phyloP scores from a whole-genome alignment of 2,888 invertebrate genomes.

The Drosophila silvestris region DNA sequence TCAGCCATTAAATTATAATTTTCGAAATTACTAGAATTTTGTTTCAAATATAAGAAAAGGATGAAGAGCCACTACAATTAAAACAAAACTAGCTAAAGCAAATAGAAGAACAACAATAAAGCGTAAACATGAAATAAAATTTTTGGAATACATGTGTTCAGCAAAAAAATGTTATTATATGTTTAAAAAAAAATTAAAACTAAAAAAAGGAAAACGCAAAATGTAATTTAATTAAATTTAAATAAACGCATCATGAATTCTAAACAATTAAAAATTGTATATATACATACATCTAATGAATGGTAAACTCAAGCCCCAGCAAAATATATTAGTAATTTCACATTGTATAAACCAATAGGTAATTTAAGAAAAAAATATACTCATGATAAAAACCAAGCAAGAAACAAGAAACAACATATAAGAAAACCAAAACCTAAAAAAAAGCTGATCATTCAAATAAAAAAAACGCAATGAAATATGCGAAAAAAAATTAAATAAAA shows the following conservation, averaged over 20 bases:
- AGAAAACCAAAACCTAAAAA: conserved; percentile 18
- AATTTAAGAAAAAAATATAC: conserved; percentile 31
- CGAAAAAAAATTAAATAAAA: conserved; percentile 38
- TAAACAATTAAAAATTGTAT: conserved; percentile 61
- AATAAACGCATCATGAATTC: conserved; percentile 56
- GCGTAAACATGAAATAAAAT: conserved; percentile 41
- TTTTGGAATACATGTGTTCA: conserved; percentile 78
- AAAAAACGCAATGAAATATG: conserved; percentile 41
- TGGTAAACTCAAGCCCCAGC: conserved; percentile 28
- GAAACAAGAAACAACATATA: conserved; percentile 10
- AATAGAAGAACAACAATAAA: conserved; percentile 42
- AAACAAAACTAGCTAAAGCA: conserved; percentile 24
- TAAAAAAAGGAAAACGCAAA: conserved; percentile 36
- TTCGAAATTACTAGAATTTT: conserved; percentile 23
- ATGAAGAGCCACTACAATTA: conserved; percentile 35
- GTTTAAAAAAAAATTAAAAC: conserved; percentile 60
- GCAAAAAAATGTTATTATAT: conserved; percentile 75
- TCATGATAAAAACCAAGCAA: conserved; percentile 35
- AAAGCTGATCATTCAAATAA: conserved; percentile 38
- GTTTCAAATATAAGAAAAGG: conserved; percentile 27
- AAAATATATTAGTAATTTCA: conserved; percentile 44
- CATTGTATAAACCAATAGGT: conserved; percentile 67
- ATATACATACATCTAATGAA: conserved; percentile 44
- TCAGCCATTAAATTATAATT: conserved; percentile 22
- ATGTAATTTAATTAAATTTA: conserved; percentile 72